Conservation (phyloP, 2,797 vertebrate genomes). For the Todus mexicanus region DNA sequence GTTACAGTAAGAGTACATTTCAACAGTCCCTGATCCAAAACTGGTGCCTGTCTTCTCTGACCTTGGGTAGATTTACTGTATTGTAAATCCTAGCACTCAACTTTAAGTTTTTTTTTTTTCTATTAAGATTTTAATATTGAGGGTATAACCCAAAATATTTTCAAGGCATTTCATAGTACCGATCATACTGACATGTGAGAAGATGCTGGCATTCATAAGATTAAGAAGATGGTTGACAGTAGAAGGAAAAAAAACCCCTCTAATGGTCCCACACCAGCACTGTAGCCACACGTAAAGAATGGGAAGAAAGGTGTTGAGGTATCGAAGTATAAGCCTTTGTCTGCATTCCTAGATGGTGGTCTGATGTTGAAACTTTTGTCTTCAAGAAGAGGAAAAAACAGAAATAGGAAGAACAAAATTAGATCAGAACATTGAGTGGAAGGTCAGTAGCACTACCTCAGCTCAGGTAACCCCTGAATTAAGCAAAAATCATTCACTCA, state of each 20-base stretch:
- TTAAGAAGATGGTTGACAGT: background rate
- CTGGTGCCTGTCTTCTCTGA: constrained; percentile 50
- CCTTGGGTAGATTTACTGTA: constrained; percentile 58
- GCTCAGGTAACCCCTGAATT: background rate
- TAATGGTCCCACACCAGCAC: background rate
- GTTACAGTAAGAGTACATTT: constrained; percentile 69
- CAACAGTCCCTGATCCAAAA: constrained; percentile 61
- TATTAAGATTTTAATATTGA: constrained; percentile 40
- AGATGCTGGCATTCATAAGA: background rate
- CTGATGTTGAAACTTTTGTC: background rate
- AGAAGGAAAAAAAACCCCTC: background rate
- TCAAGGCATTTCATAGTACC: background rate
- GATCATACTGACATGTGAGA: background rate
- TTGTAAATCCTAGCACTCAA: constrained; percentile 55
- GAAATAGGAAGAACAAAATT: background rate
- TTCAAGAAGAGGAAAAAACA: background rate
- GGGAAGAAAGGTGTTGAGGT: background rate
- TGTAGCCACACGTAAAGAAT: background rate
- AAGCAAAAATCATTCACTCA: background rate
- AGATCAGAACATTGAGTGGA: background rate
- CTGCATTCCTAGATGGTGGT: background rate
- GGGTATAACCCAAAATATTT: constrained; percentile 27
- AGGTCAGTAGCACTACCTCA: background rate
- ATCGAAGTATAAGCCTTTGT: background rate
- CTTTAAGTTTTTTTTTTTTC: constrained; percentile 1